These are phyloP conservation scores for Deladenus siricidicola DNA, from an alignment of 2,888 invertebrate species.

Conservation along the genomic window DNA sequence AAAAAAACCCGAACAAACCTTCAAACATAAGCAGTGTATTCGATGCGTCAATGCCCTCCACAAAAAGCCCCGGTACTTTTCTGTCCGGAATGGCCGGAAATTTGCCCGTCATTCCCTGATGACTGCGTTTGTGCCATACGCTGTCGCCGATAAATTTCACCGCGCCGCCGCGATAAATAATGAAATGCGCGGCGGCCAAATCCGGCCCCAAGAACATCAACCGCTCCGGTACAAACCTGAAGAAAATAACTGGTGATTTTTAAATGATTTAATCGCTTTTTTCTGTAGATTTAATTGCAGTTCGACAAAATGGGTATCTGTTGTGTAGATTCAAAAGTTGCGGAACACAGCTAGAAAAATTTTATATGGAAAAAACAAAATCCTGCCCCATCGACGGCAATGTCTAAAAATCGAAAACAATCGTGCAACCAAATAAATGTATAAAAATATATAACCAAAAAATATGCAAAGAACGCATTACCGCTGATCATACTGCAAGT, in stretches of 20 bases:
- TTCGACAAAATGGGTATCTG: too few species aligned
- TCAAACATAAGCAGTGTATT: slow-evolving; percentile 70
- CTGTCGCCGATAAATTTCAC: slow-evolving; percentile 62
- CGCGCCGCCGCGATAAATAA: slow-evolving; percentile 66
- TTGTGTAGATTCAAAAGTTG: too few species aligned
- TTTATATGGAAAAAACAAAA: too few species aligned
- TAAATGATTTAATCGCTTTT: neutral
- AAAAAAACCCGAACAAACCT: too few species aligned
- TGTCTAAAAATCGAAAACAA: too few species aligned
- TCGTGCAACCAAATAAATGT: neutral
- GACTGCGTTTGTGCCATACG: slow-evolving; percentile 59
- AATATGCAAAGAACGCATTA: slow-evolving; percentile 9
- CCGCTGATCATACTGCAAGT: slow-evolving; percentile 52
- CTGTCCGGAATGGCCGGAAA: slow-evolving; percentile 45
- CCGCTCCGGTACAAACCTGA: slow-evolving; percentile 15
- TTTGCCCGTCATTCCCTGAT: slow-evolving; percentile 54
- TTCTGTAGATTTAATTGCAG: too few species aligned
- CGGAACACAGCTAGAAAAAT: too few species aligned
- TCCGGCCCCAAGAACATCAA: slow-evolving; percentile 63
- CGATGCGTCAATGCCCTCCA: slow-evolving; percentile 75
- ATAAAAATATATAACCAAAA: neutral
- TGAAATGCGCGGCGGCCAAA: slow-evolving; percentile 76
- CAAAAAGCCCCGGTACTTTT: slow-evolving; percentile 59
- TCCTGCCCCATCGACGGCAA: too few species aligned
- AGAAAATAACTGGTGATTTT: neutral